A percentile compares a stretch with the other conserved stretches of the same genome.
Conservation (phyloP, 2,113 vertebrate genomes). For the Alouatta palliata region DNA sequence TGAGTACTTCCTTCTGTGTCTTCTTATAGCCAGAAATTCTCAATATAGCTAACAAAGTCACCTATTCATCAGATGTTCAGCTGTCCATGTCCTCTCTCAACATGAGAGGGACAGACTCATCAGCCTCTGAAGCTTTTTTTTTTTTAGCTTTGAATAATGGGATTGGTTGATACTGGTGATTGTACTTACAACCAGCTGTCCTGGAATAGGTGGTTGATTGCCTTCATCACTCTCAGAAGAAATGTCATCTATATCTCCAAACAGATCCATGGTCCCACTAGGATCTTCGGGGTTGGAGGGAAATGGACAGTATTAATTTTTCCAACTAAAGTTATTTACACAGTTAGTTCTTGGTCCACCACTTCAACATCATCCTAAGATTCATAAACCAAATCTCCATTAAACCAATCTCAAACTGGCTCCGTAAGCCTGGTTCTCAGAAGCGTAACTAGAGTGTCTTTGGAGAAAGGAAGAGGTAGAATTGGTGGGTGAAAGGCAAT, state of each 20-base stretch:
- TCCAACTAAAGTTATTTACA: not conserved
- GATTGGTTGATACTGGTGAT: not conserved
- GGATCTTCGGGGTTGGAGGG: conserved; percentile 80
- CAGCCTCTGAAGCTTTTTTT: not conserved
- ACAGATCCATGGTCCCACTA: conserved; percentile 84
- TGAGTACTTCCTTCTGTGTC: not conserved
- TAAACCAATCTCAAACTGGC: not conserved
- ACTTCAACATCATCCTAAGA: not conserved
- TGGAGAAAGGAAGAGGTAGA: not conserved
- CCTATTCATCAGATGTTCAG: not conserved
- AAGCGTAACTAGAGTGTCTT: not conserved
- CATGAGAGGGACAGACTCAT: not conserved
- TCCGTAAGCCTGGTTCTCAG: not conserved
- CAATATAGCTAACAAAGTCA: not conserved
- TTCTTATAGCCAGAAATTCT: not conserved
- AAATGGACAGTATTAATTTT: conserved; percentile 5
- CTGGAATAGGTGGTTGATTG: conserved; percentile 90
- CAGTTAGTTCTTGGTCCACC: not conserved
- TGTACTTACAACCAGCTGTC: conserved; percentile 91
- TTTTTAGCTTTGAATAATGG: not conserved
- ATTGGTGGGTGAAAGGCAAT: not conserved
- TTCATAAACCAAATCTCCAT: not conserved
- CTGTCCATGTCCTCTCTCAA: not conserved
- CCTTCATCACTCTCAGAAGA: conserved; percentile 96
- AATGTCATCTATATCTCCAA: conserved; percentile 88